Percentiles rank a stretch among this genome's conserved stretches.
These are phyloP conservation scores for Pungitius pungitius DNA, from an alignment of 2,113 vertebrate genomes.

Conservation along the genomic window DNA sequence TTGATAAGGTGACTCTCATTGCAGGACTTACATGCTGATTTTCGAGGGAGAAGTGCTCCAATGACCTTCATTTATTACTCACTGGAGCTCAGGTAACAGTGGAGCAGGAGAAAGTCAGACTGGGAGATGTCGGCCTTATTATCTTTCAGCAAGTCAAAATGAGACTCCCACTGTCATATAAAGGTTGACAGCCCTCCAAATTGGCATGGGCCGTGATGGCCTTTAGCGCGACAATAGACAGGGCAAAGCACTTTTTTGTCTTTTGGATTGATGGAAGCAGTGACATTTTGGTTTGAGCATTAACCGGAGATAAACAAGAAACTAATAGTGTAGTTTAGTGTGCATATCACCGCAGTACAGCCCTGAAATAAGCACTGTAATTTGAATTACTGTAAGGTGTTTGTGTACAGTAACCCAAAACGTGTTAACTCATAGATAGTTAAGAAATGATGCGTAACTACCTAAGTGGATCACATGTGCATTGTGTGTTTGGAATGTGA, in stretches of 20 bases:
- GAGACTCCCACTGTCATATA: conserved; percentile 86
- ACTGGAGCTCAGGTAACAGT: conserved; percentile 83
- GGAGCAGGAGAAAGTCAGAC: conserved; percentile 88
- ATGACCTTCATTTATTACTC: conserved; percentile 22
- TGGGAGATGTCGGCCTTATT: conserved; percentile 88
- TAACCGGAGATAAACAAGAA: not conserved
- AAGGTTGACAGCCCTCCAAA: conserved; percentile 86
- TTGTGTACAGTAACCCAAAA: no score
- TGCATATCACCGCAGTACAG: not conserved
- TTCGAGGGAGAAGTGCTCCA: not conserved
- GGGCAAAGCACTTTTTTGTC: not conserved
- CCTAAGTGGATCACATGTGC: not conserved
- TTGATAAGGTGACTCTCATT: not conserved
- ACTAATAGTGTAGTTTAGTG: no score
- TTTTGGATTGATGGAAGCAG: not conserved
- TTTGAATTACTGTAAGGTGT: not conserved
- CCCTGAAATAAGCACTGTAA: not conserved
- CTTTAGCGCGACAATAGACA: conserved; percentile 71
- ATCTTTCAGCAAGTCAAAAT: conserved; percentile 89
- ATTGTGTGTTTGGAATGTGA: not conserved
- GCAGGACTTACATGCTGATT: conserved; percentile 7
- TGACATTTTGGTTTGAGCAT: not conserved
- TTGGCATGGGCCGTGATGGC: conserved; percentile 86
- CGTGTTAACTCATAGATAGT: not conserved
- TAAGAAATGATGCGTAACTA: not conserved